A percentile compares a stretch with the other conserved stretches of the same genome.
phyloP scores from a whole-genome alignment of 2,113 vertebrate genomes.

The Circaetus gallicus region DNA sequence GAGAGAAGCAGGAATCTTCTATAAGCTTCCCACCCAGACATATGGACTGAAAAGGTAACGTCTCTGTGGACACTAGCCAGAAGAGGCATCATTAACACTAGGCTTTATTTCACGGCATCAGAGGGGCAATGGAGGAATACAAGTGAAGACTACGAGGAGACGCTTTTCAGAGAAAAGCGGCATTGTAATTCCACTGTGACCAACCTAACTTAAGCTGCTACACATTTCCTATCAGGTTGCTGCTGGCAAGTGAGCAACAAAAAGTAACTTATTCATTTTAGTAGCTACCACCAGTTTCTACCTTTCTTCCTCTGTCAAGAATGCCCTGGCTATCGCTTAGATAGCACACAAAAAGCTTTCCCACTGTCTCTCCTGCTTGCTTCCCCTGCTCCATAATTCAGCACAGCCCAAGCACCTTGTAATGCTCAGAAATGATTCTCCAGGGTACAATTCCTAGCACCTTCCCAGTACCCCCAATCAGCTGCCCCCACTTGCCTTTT shows the following conservation, averaged over 20 bases:
- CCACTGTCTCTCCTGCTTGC: not conserved
- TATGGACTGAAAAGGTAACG: not conserved
- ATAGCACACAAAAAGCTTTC: not conserved
- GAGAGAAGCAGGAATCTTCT: not conserved
- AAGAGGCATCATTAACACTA: not conserved
- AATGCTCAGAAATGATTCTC: not conserved
- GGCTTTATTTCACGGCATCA: not conserved
- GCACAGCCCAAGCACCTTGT: not conserved
- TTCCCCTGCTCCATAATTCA: not conserved
- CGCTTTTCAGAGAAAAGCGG: not conserved
- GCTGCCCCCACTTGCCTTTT: not conserved
- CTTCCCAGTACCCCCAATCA: not conserved
- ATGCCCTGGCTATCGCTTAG: not conserved
- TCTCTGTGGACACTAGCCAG: not conserved
- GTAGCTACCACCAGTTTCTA: not conserved
- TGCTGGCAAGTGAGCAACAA: not conserved
- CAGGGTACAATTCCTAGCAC: not conserved
- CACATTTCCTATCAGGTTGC: not conserved
- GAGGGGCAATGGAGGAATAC: not conserved
- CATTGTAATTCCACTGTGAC: not conserved
- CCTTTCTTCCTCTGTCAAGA: conserved; percentile 5
- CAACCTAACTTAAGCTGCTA: not conserved
- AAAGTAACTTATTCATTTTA: not conserved
- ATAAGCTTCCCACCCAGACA: not conserved
- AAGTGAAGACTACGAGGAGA: rapidly evolving